These are phyloP conservation scores for Sapayoa aenigma DNA, from an alignment of 2,113 vertebrate genomes.

Conservation along the genomic window DNA sequence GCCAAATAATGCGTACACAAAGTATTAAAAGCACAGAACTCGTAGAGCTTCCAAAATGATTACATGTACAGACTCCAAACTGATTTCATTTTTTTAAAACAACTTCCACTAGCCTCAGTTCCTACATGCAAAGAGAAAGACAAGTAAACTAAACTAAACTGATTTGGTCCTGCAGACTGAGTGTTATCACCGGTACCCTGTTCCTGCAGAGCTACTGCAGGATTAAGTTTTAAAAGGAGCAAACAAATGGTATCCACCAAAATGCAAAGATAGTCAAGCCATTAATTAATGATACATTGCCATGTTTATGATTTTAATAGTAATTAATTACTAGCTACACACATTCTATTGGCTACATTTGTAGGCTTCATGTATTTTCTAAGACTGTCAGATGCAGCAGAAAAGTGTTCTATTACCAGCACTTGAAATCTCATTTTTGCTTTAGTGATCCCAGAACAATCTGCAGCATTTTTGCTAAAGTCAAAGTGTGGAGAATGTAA, in stretches of 20 bases:
- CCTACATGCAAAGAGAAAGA: background rate
- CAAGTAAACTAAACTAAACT: background rate
- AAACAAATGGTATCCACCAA: background rate
- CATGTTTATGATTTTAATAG: background rate
- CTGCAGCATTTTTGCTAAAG: background rate
- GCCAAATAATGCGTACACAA: background rate
- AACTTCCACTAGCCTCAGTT: background rate
- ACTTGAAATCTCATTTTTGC: background rate
- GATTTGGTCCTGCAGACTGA: too few relatives aligned
- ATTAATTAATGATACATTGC: background rate
- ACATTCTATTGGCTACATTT: background rate
- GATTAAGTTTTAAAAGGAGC: background rate
- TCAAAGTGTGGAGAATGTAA: background rate
- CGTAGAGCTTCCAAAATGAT: background rate
- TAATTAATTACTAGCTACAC: background rate
- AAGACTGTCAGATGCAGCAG: background rate
- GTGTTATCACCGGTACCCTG: background rate
- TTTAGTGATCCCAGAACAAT: background rate
- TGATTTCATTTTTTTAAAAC: background rate
- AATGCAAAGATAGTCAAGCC: background rate
- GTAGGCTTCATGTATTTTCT: background rate
- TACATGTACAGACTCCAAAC: background rate
- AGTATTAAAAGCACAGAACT: background rate
- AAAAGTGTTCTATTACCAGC: background rate
- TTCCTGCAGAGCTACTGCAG: background rate